Evolutionary conservation across 2,888 invertebrate species (phyloP).

Genomic region (Scrobipalpa atriplicella): DNA sequence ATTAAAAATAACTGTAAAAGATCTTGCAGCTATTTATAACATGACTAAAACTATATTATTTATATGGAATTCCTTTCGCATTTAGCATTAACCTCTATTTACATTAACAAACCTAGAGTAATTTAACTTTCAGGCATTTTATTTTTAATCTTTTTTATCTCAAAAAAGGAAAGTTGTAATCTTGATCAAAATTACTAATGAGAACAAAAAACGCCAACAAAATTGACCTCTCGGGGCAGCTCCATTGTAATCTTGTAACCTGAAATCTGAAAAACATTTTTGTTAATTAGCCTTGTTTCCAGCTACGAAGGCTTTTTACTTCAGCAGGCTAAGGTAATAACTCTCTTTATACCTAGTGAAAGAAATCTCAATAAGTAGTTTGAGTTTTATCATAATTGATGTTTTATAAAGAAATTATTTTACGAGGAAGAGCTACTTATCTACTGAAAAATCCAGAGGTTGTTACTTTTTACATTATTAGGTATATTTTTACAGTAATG

Average conservation of each 20-base stretch:
- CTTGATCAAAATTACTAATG: constrained; percentile 56
- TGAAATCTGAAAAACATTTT: constrained; percentile 73
- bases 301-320: constrained; percentile 27
- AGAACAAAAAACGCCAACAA: constrained; percentile 55
- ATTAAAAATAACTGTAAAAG: too few species aligned
- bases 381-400: too few species aligned
- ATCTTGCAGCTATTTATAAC: too few species aligned
- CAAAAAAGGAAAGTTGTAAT: constrained; percentile 46
- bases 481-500: neutral
- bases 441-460: too few species aligned
- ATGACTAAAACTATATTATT: too few species aligned
- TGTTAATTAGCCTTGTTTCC: constrained; percentile 50
- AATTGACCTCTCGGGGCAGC: constrained; percentile 55
- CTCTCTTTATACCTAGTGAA: neutral
- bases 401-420: too few species aligned
- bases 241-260: constrained; percentile 76
- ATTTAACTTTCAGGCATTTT: neutral
- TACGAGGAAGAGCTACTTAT: too few species aligned
- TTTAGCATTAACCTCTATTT: neutral
- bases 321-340: constrained; percentile 2
- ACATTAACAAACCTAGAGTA: neutral
- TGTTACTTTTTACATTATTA: neutral
- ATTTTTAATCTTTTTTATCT: constrained; percentile 20
- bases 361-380: neutral
- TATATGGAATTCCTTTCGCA: neutral